Base-by-base conservation (phyloP, 2,888 invertebrate species). In the Seladonia tumulorum region DNA sequence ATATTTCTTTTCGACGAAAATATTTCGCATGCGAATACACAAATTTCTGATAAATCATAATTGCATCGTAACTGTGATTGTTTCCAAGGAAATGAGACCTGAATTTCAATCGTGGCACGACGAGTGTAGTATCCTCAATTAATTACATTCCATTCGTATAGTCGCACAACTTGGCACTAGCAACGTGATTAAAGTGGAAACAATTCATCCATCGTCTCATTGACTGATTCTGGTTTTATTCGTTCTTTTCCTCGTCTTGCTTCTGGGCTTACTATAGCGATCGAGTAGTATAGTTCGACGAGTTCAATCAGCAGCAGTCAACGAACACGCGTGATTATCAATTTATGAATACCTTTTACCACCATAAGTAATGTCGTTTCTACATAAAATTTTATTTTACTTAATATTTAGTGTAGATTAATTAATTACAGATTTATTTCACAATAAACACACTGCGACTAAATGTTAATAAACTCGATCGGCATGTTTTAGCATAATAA, bases 201-300 rank as follows among this genome's bases (percentile, higher is more conserved):
- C 66, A 35, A 39, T 68, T 68, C 35, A 39, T 68, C 22, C 39
- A 68, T 68, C 66, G 22, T 68, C 66, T 35, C 66, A 68, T 68
- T 68, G 35, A 35, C 35, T 68, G 66, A 22, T 35, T 39, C 18
- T 18, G 7, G 39, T 68, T 10, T 22, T 68, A 16, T 68, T 35
- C 10, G 39, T 22, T 68, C 66, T 68, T 68, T 68, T 39, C 22
- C 35, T 8, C 66, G 8, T 4, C 1, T 39, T 22, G 35, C 66
- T 8, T 68, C 35, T 8, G 16, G 35, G 3, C 18, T 16, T 22
- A 68, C 29, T 18, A 22, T 68, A 39, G n/a, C n/a, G 57, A 57
- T 57, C 35, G 35, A 57, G n/a, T 57, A n/a, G n/a, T n/a, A 35
- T 68, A 39, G 35, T 68, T 66, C 29, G 35, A 35, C 35, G 66